phyloP scores from a whole-genome alignment of 1,140 invertebrate genomes.

The Dufourea novaeangliae region DNA sequence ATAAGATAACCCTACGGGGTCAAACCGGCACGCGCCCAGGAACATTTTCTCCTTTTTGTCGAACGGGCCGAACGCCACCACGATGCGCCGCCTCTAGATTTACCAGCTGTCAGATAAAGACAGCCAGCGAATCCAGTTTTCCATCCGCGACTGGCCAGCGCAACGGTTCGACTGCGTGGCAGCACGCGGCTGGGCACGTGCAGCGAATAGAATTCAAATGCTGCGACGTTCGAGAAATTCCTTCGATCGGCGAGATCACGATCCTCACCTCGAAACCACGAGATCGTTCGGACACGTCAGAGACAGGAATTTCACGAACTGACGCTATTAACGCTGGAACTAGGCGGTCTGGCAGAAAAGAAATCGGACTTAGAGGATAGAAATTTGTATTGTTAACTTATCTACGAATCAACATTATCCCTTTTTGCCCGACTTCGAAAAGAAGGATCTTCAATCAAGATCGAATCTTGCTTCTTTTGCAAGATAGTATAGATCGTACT shows the following conservation, averaged over 20 bases:
- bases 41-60: slow-evolving; percentile 31
- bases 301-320: slow-evolving; percentile 4
- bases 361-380: no score
- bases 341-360: no score
- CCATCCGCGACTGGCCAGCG: background rate
- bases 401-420: no score
- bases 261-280: background rate
- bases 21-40: slow-evolving; percentile 47
- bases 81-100: slow-evolving; percentile 24
- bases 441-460: no score
- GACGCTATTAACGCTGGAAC: no score
- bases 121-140: slow-evolving; percentile 43
- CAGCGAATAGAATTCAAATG: slow-evolving; percentile 47
- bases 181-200: slow-evolving; percentile 27
- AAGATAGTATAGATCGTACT: no score
- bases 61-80: background rate
- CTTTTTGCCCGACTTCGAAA: no score
- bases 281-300: background rate
- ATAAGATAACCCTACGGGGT: slow-evolving; percentile 32
- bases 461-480: no score
- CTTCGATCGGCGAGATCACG: slow-evolving; percentile 5
- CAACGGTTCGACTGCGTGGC: slow-evolving; percentile 4
- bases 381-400: no score
- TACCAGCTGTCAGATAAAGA: slow-evolving; percentile 43
- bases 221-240: slow-evolving; percentile 40